Evolutionary conservation across 2,113 vertebrate genomes (phyloP).

Genomic region (Phoenicopterus ruber): DNA sequence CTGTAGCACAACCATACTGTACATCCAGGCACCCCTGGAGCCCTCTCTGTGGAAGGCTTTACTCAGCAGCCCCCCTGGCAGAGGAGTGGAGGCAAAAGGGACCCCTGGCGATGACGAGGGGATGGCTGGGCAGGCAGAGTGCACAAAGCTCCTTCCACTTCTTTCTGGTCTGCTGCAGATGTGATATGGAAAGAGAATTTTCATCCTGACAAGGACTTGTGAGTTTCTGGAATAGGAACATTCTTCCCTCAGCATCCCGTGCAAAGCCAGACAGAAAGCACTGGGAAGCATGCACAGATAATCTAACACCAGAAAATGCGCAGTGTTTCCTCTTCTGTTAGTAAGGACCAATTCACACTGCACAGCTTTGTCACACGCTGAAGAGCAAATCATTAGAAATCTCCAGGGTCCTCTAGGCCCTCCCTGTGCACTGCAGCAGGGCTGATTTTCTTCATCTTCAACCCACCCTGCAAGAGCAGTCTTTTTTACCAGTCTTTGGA

Average conservation of each 20-base stretch:
- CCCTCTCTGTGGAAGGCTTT: neutral
- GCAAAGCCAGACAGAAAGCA: neutral
- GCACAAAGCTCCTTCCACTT: neutral
- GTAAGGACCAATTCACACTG: neutral
- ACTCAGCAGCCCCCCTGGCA: neutral
- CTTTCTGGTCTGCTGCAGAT: neutral
- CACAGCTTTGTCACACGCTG: neutral
- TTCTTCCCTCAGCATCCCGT: neutral
- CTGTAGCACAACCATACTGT: neutral
- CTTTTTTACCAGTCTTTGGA: neutral
- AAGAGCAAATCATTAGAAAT: neutral
- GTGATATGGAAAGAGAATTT: neutral
- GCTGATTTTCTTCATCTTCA: neutral
- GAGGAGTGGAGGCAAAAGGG: neutral
- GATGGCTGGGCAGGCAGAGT: neutral
- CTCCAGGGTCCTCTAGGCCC: neutral
- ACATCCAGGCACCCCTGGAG: neutral
- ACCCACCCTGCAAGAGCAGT: neutral
- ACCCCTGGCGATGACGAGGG: neutral
- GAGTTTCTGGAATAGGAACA: neutral
- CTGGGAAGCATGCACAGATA: neutral
- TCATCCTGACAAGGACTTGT: neutral
- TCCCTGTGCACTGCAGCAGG: neutral
- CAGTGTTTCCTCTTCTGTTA: neutral
- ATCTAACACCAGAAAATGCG: neutral